Conservation (phyloP, 2,113 vertebrate genomes). For the Microtus pennsylvanicus region DNA sequence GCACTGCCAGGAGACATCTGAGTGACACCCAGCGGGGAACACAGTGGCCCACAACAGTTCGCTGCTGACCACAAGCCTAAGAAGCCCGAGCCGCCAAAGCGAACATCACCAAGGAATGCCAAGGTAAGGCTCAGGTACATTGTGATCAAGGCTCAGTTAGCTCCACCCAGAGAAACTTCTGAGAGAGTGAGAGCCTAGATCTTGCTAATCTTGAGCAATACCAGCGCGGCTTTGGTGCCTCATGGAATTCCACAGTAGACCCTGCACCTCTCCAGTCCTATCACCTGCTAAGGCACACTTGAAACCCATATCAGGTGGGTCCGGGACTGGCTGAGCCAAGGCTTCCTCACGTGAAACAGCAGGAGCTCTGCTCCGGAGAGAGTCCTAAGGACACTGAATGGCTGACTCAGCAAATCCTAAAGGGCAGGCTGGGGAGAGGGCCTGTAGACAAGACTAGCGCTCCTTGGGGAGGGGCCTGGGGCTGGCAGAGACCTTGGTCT, state of each 20-base stretch:
- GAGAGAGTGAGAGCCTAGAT: conserved; percentile 39
- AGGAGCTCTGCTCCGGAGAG: conserved; percentile 38
- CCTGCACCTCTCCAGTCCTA: conserved; percentile 4
- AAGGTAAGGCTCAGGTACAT: conserved; percentile 1
- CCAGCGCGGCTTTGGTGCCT: neutral
- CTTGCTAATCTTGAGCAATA: conserved; percentile 56
- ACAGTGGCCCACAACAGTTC: neutral
- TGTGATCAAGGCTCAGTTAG: conserved; percentile 18
- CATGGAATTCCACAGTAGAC: neutral
- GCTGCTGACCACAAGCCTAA: neutral
- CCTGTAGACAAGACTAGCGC: neutral
- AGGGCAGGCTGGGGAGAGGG: conserved; percentile 50
- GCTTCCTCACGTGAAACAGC: conserved; percentile 3
- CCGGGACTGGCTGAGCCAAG: conserved; percentile 31
- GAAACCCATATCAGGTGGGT: conserved; percentile 19
- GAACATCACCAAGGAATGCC: conserved; percentile 29
- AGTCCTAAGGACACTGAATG: conserved; percentile 25
- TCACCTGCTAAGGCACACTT: neutral
- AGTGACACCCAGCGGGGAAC: neutral
- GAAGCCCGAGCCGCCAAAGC: conserved; percentile 26
- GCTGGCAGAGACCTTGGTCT: conserved; percentile 70
- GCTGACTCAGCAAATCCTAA: conserved; percentile 67
- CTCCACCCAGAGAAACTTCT: conserved; percentile 37
- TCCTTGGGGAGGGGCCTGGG: neutral
- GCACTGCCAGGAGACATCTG: neutral